These are phyloP conservation scores for Tenthredo mesomela DNA, from an alignment of 2,888 invertebrate genomes.

Conservation along the genomic window DNA sequence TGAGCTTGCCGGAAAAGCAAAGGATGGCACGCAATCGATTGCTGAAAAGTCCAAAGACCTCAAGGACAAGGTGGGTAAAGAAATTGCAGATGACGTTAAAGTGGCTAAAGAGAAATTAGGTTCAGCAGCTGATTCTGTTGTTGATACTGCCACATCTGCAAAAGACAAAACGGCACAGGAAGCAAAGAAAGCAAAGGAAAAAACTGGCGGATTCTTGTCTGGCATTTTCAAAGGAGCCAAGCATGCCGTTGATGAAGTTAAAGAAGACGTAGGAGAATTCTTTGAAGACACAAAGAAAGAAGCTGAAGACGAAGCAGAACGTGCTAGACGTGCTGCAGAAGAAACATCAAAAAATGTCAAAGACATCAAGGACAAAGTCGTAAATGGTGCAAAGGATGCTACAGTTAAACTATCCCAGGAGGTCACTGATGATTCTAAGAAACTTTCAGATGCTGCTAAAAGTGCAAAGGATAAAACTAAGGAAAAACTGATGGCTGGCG, in stretches of 20 bases:
- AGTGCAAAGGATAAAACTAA: slow-evolving; percentile 47
- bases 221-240: slow-evolving; percentile 67
- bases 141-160: slow-evolving; percentile 53
- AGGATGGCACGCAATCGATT: slow-evolving; percentile 66
- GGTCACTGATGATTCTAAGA: slow-evolving; percentile 53
- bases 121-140: slow-evolving; percentile 42
- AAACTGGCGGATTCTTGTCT: slow-evolving; percentile 62
- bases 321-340: slow-evolving; percentile 56
- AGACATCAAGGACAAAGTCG: slow-evolving; percentile 45
- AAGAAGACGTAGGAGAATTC: slow-evolving; percentile 62
- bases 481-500: slow-evolving; percentile 53
- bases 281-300: slow-evolving; percentile 61
- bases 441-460: slow-evolving; percentile 39
- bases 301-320: slow-evolving; percentile 57
- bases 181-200: slow-evolving; percentile 58
- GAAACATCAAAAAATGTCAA: slow-evolving; percentile 49
- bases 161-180: slow-evolving; percentile 54
- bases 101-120: slow-evolving; percentile 49
- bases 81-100: slow-evolving; percentile 53
- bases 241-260: slow-evolving; percentile 61
- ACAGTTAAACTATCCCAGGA: slow-evolving; percentile 58
- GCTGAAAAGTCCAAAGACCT: slow-evolving; percentile 56
- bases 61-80: slow-evolving; percentile 52
- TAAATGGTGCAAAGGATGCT: slow-evolving; percentile 56
- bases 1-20: slow-evolving; percentile 58